Conservation (phyloP, 2,113 vertebrate species). For the Carettochelys insculpta region DNA sequence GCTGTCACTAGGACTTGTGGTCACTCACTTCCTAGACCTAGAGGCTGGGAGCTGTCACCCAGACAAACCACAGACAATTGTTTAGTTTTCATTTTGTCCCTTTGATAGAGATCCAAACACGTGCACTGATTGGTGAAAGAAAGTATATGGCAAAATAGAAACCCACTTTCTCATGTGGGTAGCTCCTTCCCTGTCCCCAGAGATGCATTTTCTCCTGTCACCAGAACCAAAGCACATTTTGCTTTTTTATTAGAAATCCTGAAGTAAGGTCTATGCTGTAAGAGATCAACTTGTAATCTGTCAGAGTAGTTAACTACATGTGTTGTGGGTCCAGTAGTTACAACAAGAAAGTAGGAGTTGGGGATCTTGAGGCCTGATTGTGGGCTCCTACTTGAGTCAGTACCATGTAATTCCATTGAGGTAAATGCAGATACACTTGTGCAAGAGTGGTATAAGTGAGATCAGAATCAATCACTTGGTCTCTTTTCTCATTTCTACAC, state of each 20-base stretch:
- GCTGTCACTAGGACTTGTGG: not conserved
- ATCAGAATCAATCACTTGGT: not conserved
- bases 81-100: conserved; percentile 39
- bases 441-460: not conserved
- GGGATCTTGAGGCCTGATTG: not conserved
- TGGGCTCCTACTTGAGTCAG: not conserved
- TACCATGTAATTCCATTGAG: not conserved
- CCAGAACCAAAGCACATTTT: not conserved
- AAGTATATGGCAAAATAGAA: not conserved
- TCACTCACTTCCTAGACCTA: conserved; percentile 51
- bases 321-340: not conserved
- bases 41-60: conserved; percentile 37
- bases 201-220: not conserved
- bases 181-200: not conserved
- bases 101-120: conserved; percentile 24
- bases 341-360: accelerated
- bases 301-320: not conserved
- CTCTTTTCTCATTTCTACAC: not conserved
- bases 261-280: not conserved
- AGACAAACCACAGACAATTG: conserved; percentile 39
- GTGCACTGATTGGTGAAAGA: conserved; percentile 18
- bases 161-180: not conserved
- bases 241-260: not conserved
- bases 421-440: not conserved
- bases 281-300: not conserved